phyloP scores from a whole-genome alignment of 2,888 invertebrate genomes.

The Volucella inanis region DNA sequence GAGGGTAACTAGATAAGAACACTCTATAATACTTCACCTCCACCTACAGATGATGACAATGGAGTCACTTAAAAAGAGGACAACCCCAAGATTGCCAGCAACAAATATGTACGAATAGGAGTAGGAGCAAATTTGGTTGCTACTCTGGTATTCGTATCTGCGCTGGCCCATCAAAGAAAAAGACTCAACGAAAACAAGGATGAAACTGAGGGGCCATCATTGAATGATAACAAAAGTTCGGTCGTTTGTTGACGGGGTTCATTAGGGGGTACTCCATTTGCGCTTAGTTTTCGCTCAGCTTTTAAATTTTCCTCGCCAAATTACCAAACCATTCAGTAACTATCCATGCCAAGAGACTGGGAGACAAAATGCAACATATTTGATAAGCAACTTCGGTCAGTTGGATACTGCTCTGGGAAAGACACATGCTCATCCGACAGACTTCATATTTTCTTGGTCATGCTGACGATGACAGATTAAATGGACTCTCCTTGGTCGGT shows the following conservation, averaged over 20 bases:
- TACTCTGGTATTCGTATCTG: constrained; percentile 28
- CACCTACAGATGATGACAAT: constrained; percentile 10
- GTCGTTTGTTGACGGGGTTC: constrained; percentile 47
- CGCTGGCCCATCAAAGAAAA: not conserved
- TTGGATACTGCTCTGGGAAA: constrained; percentile 38
- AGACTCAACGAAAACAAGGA: not conserved
- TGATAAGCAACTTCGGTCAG: constrained; percentile 42
- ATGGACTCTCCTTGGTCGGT: constrained; percentile 8
- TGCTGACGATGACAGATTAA: constrained; percentile 72
- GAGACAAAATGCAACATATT: constrained; percentile 67
- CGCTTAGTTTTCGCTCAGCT: constrained; percentile 1
- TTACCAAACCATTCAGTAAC: constrained; percentile 19
- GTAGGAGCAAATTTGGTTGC: constrained; percentile 23
- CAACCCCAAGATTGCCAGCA: constrained; percentile 40
- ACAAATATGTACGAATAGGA: constrained; percentile 20
- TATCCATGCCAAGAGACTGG: constrained; percentile 12
- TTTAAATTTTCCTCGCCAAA: constrained; percentile 31
- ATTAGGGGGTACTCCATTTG: constrained; percentile 27
- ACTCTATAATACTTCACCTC: constrained; percentile 42
- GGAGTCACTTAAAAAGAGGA: constrained; percentile 54
- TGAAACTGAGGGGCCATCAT: not conserved
- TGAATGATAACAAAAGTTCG: constrained; percentile 43
- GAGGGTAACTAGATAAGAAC: constrained; percentile 48
- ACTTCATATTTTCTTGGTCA: constrained; percentile 64
- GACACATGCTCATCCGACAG: constrained; percentile 48